Evolutionary conservation across 1,140 invertebrate species (phyloP).

Genomic region (Gryon sp.): DNA sequence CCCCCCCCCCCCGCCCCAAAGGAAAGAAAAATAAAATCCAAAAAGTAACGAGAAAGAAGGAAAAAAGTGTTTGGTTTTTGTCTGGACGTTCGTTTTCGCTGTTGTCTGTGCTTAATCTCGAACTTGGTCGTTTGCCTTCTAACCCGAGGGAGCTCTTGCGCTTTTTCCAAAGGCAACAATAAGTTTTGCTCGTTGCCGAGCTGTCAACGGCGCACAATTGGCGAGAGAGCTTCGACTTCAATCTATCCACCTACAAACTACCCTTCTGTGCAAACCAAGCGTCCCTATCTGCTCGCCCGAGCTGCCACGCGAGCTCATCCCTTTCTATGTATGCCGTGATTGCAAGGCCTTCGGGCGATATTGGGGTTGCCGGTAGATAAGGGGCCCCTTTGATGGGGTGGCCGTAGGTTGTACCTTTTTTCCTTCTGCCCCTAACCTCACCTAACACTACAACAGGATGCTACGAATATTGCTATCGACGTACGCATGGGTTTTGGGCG

Average conservation of each 20-base stretch:
- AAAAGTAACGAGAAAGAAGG: not conserved
- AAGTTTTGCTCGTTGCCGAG: slow-evolving; percentile 68
- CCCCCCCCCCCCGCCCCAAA: too few relatives aligned
- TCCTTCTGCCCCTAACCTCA: slow-evolving; percentile 34
- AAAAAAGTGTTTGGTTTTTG: too few relatives aligned
- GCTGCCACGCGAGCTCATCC: slow-evolving; percentile 71
- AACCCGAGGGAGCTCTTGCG: slow-evolving; percentile 70
- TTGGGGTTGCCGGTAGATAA: slow-evolving; percentile 69
- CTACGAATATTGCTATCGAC: slow-evolving; percentile 27
- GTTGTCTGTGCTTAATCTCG: slow-evolving; percentile 56
- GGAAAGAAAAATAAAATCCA: too few relatives aligned
- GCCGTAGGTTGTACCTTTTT: slow-evolving; percentile 17
- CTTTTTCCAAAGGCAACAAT: slow-evolving; percentile 76
- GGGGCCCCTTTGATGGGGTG: slow-evolving; percentile 36
- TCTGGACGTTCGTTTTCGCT: slow-evolving; percentile 38
- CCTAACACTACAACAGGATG: slow-evolving; percentile 22
- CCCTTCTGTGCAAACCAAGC: slow-evolving; percentile 52
- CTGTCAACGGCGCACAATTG: slow-evolving; percentile 76
- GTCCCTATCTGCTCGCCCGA: slow-evolving; percentile 50
- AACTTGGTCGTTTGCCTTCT: slow-evolving; percentile 56
- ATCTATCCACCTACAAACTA: slow-evolving; percentile 59
- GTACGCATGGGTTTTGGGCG: not conserved
- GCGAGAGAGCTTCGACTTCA: slow-evolving; percentile 64
- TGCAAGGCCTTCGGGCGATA: slow-evolving; percentile 75
- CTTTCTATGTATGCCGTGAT: slow-evolving; percentile 76